phyloP scores from a whole-genome alignment of 1,140 invertebrate genomes.

The Bombus pyrosoma region DNA sequence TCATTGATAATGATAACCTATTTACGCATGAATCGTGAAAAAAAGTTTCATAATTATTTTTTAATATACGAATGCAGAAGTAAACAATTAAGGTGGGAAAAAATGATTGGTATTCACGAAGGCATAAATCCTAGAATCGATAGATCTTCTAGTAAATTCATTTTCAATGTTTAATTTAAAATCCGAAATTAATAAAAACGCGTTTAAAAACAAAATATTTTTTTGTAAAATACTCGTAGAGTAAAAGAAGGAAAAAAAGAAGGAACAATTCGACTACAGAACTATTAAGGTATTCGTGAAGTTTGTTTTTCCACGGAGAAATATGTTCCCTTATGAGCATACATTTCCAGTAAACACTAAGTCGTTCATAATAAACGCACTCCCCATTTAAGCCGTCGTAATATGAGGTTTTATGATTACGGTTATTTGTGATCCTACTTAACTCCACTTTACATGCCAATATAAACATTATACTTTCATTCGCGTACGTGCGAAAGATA shows the following conservation, averaged over 20 bases:
- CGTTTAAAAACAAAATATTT: background rate
- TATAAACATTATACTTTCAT: conserved; percentile 48
- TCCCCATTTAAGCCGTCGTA: conserved; percentile 29
- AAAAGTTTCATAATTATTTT: background rate
- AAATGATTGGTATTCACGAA: background rate
- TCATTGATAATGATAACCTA: background rate
- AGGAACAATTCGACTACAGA: background rate
- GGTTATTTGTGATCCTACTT: conserved; percentile 52
- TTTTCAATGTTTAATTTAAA: background rate
- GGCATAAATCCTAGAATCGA: background rate
- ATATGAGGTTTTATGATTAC: conserved; percentile 51
- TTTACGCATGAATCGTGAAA: no score
- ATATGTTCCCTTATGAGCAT: conserved; percentile 29
- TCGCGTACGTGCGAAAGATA: background rate
- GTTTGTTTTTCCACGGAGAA: conserved; percentile 32
- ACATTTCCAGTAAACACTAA: conserved; percentile 34
- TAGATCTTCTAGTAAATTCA: background rate
- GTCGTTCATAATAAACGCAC: conserved; percentile 44
- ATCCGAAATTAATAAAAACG: background rate
- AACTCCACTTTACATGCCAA: conserved; percentile 55
- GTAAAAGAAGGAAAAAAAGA: background rate
- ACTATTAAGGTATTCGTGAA: background rate
- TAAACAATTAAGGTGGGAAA: background rate
- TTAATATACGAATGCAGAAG: background rate
- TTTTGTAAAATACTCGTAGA: background rate